Evolutionary conservation across 2,797 vertebrate genomes (phyloP).

Genomic region (Mormyrus hasselquistii): DNA sequence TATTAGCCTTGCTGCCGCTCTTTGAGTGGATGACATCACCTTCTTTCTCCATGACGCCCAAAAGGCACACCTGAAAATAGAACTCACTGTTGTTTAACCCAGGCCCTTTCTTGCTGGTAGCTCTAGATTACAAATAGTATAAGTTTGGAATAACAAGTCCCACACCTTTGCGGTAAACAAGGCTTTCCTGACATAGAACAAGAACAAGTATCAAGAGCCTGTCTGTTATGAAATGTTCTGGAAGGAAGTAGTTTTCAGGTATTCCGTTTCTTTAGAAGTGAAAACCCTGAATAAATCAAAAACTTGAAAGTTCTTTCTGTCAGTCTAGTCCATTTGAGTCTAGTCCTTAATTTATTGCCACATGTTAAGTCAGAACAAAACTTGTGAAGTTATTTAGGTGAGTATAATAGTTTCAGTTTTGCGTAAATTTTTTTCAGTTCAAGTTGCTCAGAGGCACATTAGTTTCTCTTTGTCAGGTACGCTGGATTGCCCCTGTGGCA

Average conservation of each 20-base stretch:
- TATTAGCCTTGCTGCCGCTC: not conserved
- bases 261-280: not conserved
- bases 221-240: not conserved
- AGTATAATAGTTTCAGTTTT: not conserved
- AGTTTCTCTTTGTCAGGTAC: not conserved
- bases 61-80: conserved; percentile 59
- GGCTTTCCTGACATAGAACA: not conserved
- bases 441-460: not conserved
- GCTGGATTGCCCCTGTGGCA: not conserved
- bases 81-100: conserved; percentile 24
- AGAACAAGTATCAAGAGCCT: too few relatives aligned
- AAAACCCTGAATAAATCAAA: not conserved
- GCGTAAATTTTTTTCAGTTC: not conserved
- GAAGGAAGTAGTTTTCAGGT: not conserved
- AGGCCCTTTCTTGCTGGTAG: conserved; percentile 20
- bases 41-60: conserved; percentile 36
- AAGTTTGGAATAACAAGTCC: not conserved
- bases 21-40: not conserved
- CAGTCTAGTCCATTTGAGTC: not conserved
- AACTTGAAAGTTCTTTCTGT: not conserved
- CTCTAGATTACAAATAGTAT: not conserved
- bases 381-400: not conserved
- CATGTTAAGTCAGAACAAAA: not conserved
- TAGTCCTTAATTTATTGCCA: not conserved
- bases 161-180: not conserved